A percentile compares a stretch with the other conserved stretches of the same genome.
Conservation (phyloP, 2,888 invertebrate species). For the Drosophila paranaensis region DNA sequence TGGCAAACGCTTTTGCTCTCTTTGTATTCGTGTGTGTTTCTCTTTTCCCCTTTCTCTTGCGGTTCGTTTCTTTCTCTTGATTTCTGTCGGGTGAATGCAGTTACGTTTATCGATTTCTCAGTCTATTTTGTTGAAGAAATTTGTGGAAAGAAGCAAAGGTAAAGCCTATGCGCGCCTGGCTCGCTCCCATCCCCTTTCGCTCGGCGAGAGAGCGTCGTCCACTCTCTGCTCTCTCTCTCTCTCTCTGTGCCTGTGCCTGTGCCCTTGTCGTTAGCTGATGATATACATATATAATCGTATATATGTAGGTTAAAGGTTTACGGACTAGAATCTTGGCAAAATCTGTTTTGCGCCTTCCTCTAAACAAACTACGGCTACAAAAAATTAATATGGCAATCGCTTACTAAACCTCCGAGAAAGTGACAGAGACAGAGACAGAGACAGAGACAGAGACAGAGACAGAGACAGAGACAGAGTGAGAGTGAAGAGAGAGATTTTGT, state of each 20-base stretch:
- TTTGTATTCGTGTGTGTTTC: slow-evolving; percentile 18
- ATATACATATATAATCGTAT: slow-evolving; percentile 4
- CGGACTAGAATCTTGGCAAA: slow-evolving; percentile 75
- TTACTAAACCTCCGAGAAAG: slow-evolving; percentile 66
- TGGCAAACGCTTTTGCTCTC: slow-evolving; percentile 51
- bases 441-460: slow-evolving; percentile 28
- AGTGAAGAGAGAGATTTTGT: slow-evolving; percentile 14
- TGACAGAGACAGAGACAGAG: slow-evolving; percentile 36
- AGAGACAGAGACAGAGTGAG: slow-evolving; percentile 25
- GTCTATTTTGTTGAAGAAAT: slow-evolving; percentile 80
- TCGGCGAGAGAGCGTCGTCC: slow-evolving; percentile 17
- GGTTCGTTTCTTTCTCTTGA: slow-evolving; percentile 24
- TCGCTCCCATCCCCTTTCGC: background rate
- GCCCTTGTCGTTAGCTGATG: slow-evolving; percentile 15
- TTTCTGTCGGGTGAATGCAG: slow-evolving; percentile 44
- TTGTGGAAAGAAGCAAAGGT: slow-evolving; percentile 50
- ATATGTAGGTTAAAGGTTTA: slow-evolving; percentile 46
- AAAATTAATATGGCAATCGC: slow-evolving; percentile 75
- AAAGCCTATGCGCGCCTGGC: slow-evolving; percentile 29
- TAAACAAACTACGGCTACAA: slow-evolving; percentile 75
- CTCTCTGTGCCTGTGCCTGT: slow-evolving; percentile 7
- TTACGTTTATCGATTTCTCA: slow-evolving; percentile 69
- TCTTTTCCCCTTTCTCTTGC: slow-evolving; percentile 21
- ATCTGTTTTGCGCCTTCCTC: slow-evolving; percentile 50
- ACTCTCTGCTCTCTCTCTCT: slow-evolving; percentile 22